phyloP scores from a whole-genome alignment of 1,140 invertebrate genomes.

The Cydia splendana region DNA sequence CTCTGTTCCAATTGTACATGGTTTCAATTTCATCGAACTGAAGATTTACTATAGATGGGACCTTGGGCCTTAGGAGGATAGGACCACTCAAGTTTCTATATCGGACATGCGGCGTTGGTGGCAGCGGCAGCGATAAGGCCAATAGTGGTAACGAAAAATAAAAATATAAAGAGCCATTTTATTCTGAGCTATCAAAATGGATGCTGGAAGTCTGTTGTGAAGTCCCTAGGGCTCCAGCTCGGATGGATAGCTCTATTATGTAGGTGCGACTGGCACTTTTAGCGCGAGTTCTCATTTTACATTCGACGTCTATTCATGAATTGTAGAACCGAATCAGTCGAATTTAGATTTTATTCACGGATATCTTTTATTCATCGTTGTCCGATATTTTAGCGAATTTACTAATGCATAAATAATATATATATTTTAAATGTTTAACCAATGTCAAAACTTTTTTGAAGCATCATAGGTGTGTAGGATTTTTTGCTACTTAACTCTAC shows the following conservation, averaged over 20 bases:
- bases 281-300: conserved; percentile 54
- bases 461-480: too few relatives aligned
- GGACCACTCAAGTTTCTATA: conserved; percentile 55
- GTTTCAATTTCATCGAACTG: too few relatives aligned
- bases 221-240: conserved; percentile 37
- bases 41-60: too few relatives aligned
- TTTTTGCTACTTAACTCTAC: too few relatives aligned
- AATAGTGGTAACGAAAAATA: conserved; percentile 54
- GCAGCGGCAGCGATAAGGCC: conserved; percentile 52
- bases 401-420: too few relatives aligned
- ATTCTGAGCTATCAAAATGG: conserved; percentile 38
- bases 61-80: too few relatives aligned
- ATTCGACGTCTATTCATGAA: conserved; percentile 37
- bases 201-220: conserved; percentile 26
- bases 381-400: too few relatives aligned
- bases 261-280: conserved; percentile 53
- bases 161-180: conserved; percentile 50
- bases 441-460: not conserved
- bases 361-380: not conserved
- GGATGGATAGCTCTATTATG: conserved; percentile 43
- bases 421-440: too few relatives aligned
- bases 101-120: conserved; percentile 56
- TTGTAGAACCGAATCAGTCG: not conserved
- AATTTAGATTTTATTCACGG: conserved; percentile 4
- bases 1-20: too few relatives aligned